phyloP scores from a whole-genome alignment of 2,113 vertebrate species.

The Menidia beryllina region DNA sequence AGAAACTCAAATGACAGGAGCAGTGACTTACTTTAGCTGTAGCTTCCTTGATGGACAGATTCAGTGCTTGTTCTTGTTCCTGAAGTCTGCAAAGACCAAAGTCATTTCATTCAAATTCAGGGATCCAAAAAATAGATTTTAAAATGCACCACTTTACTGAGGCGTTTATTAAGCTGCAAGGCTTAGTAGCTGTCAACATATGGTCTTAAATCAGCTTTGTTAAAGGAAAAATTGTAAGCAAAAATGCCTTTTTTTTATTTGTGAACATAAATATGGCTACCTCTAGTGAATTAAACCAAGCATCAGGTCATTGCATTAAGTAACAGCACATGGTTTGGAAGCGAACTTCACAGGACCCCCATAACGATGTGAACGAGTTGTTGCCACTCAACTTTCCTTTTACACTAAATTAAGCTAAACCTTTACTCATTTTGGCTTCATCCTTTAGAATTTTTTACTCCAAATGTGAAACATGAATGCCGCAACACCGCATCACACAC shows the following conservation, averaged over 20 bases:
- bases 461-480: not conserved
- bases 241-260: no score
- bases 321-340: not conserved
- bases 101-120: not conserved
- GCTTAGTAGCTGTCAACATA: no score
- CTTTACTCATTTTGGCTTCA: no score
- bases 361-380: not conserved
- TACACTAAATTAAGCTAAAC: not conserved
- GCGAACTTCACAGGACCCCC: not conserved
- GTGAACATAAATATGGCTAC: no score
- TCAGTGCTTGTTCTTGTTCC: conserved; percentile 84
- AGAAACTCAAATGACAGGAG: conserved; percentile 20
- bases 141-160: not conserved
- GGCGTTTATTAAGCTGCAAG: no score
- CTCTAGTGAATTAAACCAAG: no score
- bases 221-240: no score
- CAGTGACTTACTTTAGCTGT: conserved; percentile 87
- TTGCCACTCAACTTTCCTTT: not conserved
- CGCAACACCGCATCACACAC: not conserved
- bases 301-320: no score
- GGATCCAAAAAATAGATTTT: not conserved
- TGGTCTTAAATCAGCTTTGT: no score
- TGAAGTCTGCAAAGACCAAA: conserved; percentile 83
- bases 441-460: not conserved
- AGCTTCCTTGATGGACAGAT: conserved; percentile 85